Conservation (phyloP, 2,888 invertebrate genomes). For the Priocnemis perturbator region DNA sequence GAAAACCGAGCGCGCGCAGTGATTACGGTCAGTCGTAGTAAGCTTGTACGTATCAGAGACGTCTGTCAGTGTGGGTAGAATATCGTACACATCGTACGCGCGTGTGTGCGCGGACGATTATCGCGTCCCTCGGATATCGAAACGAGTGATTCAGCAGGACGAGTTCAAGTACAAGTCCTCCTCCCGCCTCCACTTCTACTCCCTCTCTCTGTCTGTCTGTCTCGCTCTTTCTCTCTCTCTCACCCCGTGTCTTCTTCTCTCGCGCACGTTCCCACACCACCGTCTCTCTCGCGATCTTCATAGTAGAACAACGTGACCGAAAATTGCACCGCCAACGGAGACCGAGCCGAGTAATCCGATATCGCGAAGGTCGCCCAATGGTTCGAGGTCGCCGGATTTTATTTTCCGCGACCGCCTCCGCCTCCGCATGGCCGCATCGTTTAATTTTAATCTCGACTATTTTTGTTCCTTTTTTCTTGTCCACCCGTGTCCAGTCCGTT, state of each 20-base stretch:
- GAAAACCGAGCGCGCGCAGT: too few species aligned
- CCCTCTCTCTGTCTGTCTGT: not conserved
- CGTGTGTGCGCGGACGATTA: constrained; percentile 13
- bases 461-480: not conserved
- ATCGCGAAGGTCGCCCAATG: constrained; percentile 4
- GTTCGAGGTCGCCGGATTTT: constrained; percentile 1
- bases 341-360: constrained; percentile 1
- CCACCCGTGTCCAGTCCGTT: not conserved
- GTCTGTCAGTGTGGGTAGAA: too few species aligned
- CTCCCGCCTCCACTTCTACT: not conserved
- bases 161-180: constrained; percentile 13
- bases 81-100: not conserved
- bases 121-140: constrained; percentile 37
- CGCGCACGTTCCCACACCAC: too few species aligned
- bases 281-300: constrained; percentile 6
- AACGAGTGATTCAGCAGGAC: constrained; percentile 23
- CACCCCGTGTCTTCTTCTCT: constrained; percentile 5
- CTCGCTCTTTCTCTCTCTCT: not conserved
- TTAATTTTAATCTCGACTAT: constrained; percentile 3
- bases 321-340: constrained; percentile 3
- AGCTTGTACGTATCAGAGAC: too few species aligned
- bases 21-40: too few species aligned
- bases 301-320: constrained; percentile 2
- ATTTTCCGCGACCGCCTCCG: constrained; percentile 1
- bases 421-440: not conserved